Evolutionary conservation across 2,888 invertebrate genomes (phyloP).

Genomic region (Morpho deidamia): DNA sequence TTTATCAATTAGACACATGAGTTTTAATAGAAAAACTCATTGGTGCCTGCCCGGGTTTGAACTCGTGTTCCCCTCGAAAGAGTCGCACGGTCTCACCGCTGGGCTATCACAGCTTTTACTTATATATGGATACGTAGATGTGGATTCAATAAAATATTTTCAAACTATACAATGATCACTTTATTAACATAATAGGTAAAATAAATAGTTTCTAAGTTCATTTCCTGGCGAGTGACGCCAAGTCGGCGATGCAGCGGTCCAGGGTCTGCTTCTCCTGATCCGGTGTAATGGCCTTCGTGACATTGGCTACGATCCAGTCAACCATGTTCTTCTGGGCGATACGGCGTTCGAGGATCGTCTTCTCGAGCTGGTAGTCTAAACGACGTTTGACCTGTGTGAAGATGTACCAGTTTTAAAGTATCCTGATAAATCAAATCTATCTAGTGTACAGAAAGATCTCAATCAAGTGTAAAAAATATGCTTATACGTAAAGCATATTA

Average conservation of each 20-base stretch:
- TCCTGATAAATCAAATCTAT: too few relatives aligned
- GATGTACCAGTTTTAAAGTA: slow-evolving; percentile 1
- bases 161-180: slow-evolving; percentile 23
- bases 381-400: slow-evolving; percentile 89
- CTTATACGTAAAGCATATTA: too few relatives aligned
- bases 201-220: slow-evolving; percentile 31
- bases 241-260: slow-evolving; percentile 91
- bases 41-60: too few relatives aligned
- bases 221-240: slow-evolving; percentile 80
- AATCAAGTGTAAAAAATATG: too few relatives aligned
- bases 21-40: too few relatives aligned
- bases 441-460: too few relatives aligned
- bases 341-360: slow-evolving; percentile 88
- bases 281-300: slow-evolving; percentile 92
- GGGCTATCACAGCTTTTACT: too few relatives aligned
- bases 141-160: slow-evolving; percentile 10
- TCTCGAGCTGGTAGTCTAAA: slow-evolving; percentile 95
- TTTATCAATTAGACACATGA: too few relatives aligned
- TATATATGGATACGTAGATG: too few relatives aligned
- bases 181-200: slow-evolving; percentile 23
- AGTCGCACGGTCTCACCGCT: too few relatives aligned
- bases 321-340: slow-evolving; percentile 96
- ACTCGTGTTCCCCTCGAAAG: too few relatives aligned
- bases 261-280: slow-evolving; percentile 95
- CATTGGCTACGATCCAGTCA: slow-evolving; percentile 92